These are phyloP conservation scores for Mirounga angustirostris DNA, from an alignment of 2,113 vertebrate species.

Conservation along the genomic window DNA sequence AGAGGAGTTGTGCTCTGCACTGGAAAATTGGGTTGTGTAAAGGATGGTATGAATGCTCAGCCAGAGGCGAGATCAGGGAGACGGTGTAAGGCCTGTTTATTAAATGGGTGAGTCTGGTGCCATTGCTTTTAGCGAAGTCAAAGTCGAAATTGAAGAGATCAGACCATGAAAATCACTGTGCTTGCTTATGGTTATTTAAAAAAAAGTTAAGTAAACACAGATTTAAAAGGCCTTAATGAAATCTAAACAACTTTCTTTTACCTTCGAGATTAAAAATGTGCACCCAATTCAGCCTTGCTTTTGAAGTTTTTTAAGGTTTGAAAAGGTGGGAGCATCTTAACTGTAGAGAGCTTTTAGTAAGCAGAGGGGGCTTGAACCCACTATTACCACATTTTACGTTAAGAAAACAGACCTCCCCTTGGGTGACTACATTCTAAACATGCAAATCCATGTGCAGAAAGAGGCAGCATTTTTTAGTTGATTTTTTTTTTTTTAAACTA, in stretches of 20 bases:
- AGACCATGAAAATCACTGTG: conserved; percentile 20
- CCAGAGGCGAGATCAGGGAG: neutral
- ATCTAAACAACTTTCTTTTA: conserved; percentile 58
- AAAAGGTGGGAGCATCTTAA: neutral
- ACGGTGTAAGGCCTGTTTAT: neutral
- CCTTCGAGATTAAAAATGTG: conserved; percentile 41
- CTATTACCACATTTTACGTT: too few species aligned
- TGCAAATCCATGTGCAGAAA: conserved; percentile 64
- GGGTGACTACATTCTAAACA: conserved; percentile 33
- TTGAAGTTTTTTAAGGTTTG: neutral
- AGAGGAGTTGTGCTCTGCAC: conserved; percentile 43
- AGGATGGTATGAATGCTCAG: neutral
- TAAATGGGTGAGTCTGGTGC: rapidly evolving
- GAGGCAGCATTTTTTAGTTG: conserved; percentile 58
- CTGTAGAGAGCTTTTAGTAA: neutral
- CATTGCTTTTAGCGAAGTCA: neutral
- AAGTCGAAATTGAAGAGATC: neutral
- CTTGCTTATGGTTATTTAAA: neutral
- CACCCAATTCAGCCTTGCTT: neutral
- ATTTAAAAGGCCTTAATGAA: conserved; percentile 66
- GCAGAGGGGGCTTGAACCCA: neutral
- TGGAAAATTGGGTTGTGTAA: conserved; percentile 38
- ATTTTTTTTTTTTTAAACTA: conserved; percentile 61
- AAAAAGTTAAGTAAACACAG: conserved; percentile 3
- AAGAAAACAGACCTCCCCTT: neutral